A percentile compares a stretch with the other conserved stretches of the same genome.
phyloP scores from a whole-genome alignment of 2,113 vertebrate genomes.

The Athene noctua region DNA sequence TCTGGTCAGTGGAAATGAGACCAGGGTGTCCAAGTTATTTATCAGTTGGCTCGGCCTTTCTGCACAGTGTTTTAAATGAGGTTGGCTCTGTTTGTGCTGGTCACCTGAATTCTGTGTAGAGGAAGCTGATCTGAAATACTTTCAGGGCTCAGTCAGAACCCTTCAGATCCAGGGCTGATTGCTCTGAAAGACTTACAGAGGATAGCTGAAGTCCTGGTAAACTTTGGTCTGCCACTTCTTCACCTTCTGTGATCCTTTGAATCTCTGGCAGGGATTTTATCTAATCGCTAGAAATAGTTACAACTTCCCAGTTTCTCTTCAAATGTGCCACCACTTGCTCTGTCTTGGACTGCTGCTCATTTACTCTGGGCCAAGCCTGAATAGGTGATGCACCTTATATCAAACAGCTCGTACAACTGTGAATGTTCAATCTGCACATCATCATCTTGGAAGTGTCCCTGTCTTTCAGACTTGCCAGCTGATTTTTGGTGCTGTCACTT shows the following conservation, averaged over 20 bases:
- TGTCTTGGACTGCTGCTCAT: background rate
- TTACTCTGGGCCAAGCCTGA: background rate
- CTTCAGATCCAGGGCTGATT: background rate
- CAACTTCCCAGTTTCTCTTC: background rate
- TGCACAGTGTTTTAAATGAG: background rate
- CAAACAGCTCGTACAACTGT: background rate
- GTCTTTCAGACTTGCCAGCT: background rate
- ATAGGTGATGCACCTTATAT: background rate
- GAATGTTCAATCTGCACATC: background rate
- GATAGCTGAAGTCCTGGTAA: background rate
- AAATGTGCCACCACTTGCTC: background rate
- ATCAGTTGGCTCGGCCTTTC: background rate
- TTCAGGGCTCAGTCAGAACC: background rate
- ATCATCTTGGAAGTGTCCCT: background rate
- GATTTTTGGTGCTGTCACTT: background rate
- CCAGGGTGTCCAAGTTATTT: background rate
- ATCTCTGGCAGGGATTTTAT: constrained; percentile 7
- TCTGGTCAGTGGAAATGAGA: background rate
- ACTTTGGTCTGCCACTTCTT: background rate
- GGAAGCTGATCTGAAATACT: background rate
- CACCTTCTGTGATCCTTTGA: background rate
- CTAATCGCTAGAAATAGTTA: background rate
- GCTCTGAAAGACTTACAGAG: background rate
- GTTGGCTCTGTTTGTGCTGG: background rate
- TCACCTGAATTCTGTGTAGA: background rate